Base-by-base conservation (phyloP, 2,113 vertebrate genomes). In the Phylloscopus trochiloides region DNA sequence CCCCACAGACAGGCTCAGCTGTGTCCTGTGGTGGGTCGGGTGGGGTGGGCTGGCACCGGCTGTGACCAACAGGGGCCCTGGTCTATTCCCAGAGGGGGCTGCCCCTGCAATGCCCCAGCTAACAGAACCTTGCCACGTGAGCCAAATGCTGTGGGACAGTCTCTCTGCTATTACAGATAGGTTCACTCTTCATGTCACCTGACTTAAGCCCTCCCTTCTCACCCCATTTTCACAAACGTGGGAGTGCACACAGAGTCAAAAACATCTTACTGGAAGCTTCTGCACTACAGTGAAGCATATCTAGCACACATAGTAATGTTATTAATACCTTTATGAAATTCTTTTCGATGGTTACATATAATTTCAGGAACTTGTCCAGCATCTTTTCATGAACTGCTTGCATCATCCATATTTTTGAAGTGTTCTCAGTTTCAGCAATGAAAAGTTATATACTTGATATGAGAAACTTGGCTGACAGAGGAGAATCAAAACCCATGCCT, bases 51-150 rank as follows among this genome's bases (percentile, higher is more conserved):
- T 88, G 77, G 65, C 31, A 43, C 17, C 25, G 32, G 20, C 42
- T 75, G 36, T 55, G 26, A 5, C 18, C 0, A 0, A 4, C 6
- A 2, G 3, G 7, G 15, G 6, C 12, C 17, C 40, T 38, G 21
- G 6, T 47, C 10, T 63, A 0, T 50, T 77, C 59, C 50, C 40
- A 48, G 8, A 55, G 54, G 21, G 45, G 16, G 15, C 6, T 14
- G 29, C 9, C 4, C 8, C 14, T 75, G 45, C 31, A 67, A 24
- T 40, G 2, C 18, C 26, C 4, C 8, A 1, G 3, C 45, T 66
- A 25, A 22, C 32, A 81, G 65, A 85, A 21, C 19, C 17, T 61
- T 81, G 24, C 11, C 19, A 19, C 17, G 6, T 7, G 22, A 85
- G 38, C 17, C 10, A 32, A 63, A 21, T 29, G 7, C 32, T 42